Base-by-base conservation (phyloP, 2,113 vertebrate species). In the Solea senegalensis region DNA sequence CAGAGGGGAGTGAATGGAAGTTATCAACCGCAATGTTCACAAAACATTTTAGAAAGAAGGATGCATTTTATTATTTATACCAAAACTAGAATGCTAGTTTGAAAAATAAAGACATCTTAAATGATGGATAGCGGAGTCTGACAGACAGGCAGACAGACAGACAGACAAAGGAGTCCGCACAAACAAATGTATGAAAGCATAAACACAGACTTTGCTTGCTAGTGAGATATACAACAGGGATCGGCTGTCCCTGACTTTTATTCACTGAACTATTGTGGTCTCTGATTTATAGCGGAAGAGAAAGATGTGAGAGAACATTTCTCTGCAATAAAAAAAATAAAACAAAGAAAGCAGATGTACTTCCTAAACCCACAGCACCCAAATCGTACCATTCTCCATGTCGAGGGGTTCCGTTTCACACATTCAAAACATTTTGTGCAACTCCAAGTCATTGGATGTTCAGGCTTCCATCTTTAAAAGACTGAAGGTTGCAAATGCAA, bases 281-380 rank as follows among this genome's bases (percentile, higher is more conserved):
- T 86, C 75, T 83, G 86, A 91, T 90, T 91, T 89, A 90, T 72
- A 82, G 86, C 83, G 82, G 85, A 86, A 86, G 87, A 82, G 67
- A 79, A 71, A 82, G 81, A 89, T 83, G 87, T 86, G 87, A 84
- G 82, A 84, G 85, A 88, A 81, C 82, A 84, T 85, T 87, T 86
- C 80, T 72, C 65, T 88, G 73, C 78, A 86, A 7, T 27, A 27
- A 46, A 43, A 59, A 89, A 74, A 92, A 91, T 91, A 58, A 58
- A 59, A 92, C 90, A 92, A 91, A 89, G 82, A 92, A 90, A 92
- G 91, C 92, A 93, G 91, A 93, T 92, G 92, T 91, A 92, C 89
- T 90, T 86, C 81, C 84, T 88, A 85, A 90, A 83, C 73, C 82
- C 62, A 8, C 63, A 16, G 49, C 84, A 80, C 83, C 76, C 76